Base-by-base conservation (phyloP, 2,797 vertebrate genomes). In the Eulemur rubriventer region DNA sequence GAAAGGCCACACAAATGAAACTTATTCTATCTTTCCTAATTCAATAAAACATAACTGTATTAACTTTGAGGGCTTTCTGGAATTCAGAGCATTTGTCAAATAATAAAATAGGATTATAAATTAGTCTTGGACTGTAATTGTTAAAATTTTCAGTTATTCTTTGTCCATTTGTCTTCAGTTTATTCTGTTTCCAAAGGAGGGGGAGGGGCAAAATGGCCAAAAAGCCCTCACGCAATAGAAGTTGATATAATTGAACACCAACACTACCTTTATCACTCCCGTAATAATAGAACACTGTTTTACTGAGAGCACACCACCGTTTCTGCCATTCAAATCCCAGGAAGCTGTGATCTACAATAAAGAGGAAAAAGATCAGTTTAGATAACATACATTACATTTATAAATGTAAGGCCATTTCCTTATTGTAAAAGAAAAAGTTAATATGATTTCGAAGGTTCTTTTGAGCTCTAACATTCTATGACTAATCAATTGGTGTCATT, bases 291-390 rank as follows among this genome's bases (percentile, higher is more conserved):
- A 99, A 99, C 17, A 98, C 98, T 0, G 99, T 98, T 98, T 98
- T 99, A 98, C 99, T 99, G 52, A 99, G 98, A 88, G 99, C 99
- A 92, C 99, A 99, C 99, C 99, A 99, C 93, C 99, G 99, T 95
- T 99, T 99, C 98, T 99, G 99, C 99, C 99, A 99, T 95, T 99
- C 99, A 33, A 99, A 99, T 96, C 99, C 99, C 96, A 99, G 99
- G 96, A 99, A 99, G 98, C 99, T 99, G 98, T 99, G 99, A 98
- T 99, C 99, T 99, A 97, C 78, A 98, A 97, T 91, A 70, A 97
- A 98, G 20, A 50, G 9, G 43, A 17, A 52, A 89, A 69, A 59
- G 26, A 80, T 90, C 50, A 91, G 63, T 89, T 97, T 78, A 96
- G 75, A 81, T 48, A 88, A 82, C 5, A 57, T 0, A 50, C 4